Evolutionary conservation across 2,888 invertebrate genomes (phyloP), one percentile per base, ranked within the genome.

Genomic region (Tryphoninae sp.): DNA sequence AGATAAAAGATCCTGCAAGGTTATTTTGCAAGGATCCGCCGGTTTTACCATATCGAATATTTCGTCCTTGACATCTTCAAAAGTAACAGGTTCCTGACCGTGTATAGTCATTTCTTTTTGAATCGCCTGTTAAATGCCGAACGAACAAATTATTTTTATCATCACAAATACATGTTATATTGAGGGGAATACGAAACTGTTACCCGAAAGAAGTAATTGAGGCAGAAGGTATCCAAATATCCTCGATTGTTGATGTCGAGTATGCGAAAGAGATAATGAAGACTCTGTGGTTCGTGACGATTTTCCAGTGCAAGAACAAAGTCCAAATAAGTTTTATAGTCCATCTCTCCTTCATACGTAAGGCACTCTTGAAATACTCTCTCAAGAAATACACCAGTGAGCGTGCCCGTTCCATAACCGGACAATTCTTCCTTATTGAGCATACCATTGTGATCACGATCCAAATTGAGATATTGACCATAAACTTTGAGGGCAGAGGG

Each of bases 11-110:
- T 99, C 98, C 86, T 95, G 95, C 2, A 98, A 92, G 0, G 98
- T 98, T 85, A 99, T 98, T 90, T 95, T 95, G 9, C 95, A 93
- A 0, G 97, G 96, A 92, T 98, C 95, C 79, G 94, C 94, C 0
- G 98, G 98, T 83, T 97, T 96, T 1, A 98, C 97, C 98, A 99
- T 99, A 93, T 99, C 99, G 93, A 98, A 99, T 86, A 99, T 97
- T 93, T 99, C 98, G 93, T 99, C 98, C 91, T 98, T 98, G 0
- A 99, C 96, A 92, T 99, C 98, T 86, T 98, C 96, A 91, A 98
- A 98, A 86, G 95, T 95, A 0, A 98, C 97, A 0, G 96, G 96
- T 84, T 98, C 97, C n/a, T 97, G 97, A 40, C 96, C 96, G 91
- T 97, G 96, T 7, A 95, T 94, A 76, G 95, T 94, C 95, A 99